Base-by-base conservation (phyloP, 1,140 invertebrate genomes). In the Drosophila pandora region DNA sequence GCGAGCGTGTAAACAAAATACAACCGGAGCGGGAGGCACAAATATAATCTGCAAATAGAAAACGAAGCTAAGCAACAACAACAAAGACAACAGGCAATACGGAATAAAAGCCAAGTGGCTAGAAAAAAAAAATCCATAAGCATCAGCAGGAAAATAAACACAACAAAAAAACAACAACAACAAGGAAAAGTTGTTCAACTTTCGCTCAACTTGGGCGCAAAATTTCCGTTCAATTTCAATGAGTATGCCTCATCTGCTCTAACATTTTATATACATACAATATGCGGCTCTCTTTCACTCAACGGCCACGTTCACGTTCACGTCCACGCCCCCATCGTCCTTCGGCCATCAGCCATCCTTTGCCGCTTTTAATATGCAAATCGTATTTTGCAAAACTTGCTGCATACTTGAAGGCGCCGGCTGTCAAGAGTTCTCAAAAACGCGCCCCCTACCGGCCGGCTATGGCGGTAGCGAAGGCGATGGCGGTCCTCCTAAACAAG, bases 1-100 rank as follows among this genome's bases (percentile, higher is more conserved):
- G 76, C 62, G 64, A 79, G 65, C 76, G 76, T 80, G 73, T 72
- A 85, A 84, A 83, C 76, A 64, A 64, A 81, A 63, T 53, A 41
- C 30, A 53, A 17, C 32, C 10, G 23, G 28, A 12, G 22, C 22
- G n/a, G 28, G 49, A 17, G 30, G 10, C 21, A 47, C 17, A 61
- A 59, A 78, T 63, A 82, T 78, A 82, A 81, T 82, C 75, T 55
- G 61, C 39, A 69, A 67, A 74, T 59, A 59, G 49, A 64, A 63
- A 25, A 41, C 25, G 49, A 61, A 49, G 47, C 61, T 30, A 68
- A 75, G 22, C 59, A 62, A 34, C 76, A 43, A n/a, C 49, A 34
- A 53, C 13, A 64, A 30, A 5, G 5, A 43, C n/a, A 21, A 13
- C 41, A 43, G 32, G 62, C 62, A 67, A 47, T 67, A 21, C 32